Percentiles rank a stretch among this genome's conserved stretches.
Conservation (phyloP, 92 coral and sea anemone genomes). For the Epizoanthus ramosus region DNA sequence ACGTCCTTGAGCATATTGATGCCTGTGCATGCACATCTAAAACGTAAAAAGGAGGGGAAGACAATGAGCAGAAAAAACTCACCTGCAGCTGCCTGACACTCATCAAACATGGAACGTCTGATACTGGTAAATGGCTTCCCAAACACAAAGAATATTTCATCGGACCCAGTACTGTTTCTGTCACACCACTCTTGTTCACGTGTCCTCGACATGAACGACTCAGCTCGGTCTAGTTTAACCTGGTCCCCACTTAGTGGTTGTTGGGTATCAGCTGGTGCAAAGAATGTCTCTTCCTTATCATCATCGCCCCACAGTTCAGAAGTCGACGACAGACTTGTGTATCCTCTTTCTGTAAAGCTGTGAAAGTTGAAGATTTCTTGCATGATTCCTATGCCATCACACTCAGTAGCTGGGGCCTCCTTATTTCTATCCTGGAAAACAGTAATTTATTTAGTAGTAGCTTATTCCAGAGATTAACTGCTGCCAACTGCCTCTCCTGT, state of each 20-base stretch:
- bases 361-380: constrained; percentile 39
- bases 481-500: no score
- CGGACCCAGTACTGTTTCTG: constrained; percentile 64
- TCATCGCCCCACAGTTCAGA: constrained; percentile 28
- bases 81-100: constrained; percentile 96
- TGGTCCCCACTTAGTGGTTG: not conserved
- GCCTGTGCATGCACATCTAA: no score
- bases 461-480: no score
- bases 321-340: constrained; percentile 32
- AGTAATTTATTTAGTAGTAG: not conserved
- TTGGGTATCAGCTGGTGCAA: constrained; percentile 20
- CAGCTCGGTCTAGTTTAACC: constrained; percentile 15
- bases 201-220: constrained; percentile 4
- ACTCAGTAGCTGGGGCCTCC: not conserved
- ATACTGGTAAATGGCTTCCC: constrained; percentile 61
- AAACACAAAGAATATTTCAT: constrained; percentile 81
- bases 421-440: not conserved
- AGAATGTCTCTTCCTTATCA: constrained; percentile 28
- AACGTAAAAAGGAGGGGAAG: no score
- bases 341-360: constrained; percentile 27
- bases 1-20: no score
- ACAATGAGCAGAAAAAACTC: not conserved
- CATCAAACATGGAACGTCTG: constrained; percentile 78
- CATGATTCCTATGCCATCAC: constrained; percentile 2
- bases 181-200: constrained; percentile 64